phyloP scores from a whole-genome alignment of 2,797 vertebrate species.

The Oreortyx pictus region DNA sequence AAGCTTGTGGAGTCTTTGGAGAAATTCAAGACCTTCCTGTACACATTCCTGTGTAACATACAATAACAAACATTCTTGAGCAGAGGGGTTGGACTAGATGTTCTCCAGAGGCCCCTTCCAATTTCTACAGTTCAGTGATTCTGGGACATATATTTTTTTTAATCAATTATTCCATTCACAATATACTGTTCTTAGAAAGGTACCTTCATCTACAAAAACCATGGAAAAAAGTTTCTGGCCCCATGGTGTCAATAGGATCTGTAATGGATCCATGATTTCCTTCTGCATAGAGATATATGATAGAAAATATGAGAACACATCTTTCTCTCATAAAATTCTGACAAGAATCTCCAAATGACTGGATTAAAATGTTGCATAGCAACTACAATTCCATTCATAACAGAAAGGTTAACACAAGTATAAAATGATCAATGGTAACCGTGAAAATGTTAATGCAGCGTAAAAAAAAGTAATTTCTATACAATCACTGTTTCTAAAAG shows the following conservation, averaged over 20 bases:
- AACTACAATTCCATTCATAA: neutral
- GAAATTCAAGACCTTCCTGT: neutral
- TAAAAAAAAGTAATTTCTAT: neutral
- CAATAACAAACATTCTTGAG: neutral
- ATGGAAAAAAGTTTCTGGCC: neutral
- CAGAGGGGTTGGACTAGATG: neutral
- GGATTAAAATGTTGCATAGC: slow-evolving; percentile 10
- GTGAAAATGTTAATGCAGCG: neutral
- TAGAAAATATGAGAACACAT: neutral
- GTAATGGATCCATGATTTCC: neutral
- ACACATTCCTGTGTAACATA: neutral
- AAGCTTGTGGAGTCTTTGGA: neutral
- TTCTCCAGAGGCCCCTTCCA: neutral
- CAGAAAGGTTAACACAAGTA: neutral
- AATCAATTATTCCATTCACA: neutral
- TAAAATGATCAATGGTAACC: neutral
- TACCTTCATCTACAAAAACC: neutral
- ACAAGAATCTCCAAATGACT: neutral
- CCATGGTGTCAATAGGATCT: neutral
- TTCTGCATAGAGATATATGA: neutral
- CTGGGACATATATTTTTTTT: neutral
- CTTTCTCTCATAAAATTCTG: neutral
- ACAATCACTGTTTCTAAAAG: neutral
- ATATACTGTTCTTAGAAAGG: neutral
- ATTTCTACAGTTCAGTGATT: neutral